Percentiles rank a stretch among this genome's conserved stretches.
Evolutionary conservation across 2,113 vertebrate genomes (phyloP).

Genomic region (Sarotherodon lohbergeri): DNA sequence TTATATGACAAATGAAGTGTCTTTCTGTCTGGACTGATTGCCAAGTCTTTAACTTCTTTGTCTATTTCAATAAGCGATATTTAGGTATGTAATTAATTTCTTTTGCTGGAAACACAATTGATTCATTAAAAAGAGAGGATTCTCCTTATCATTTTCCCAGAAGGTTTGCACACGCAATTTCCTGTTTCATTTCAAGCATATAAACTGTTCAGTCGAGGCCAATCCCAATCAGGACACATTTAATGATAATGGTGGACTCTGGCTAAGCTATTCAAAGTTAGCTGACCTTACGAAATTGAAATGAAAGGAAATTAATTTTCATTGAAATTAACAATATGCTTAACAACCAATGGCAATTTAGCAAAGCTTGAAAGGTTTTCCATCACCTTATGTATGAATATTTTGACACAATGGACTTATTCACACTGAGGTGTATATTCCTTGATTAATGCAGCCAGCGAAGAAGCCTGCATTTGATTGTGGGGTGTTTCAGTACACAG

Average conservation of each 20-base stretch:
- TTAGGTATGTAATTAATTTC: slow-evolving; percentile 75
- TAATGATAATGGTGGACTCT: slow-evolving; percentile 66
- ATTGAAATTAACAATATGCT: slow-evolving; percentile 70
- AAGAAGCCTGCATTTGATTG: not conserved
- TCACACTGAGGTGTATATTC: not conserved
- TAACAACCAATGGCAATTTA: slow-evolving; percentile 55
- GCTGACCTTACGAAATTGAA: slow-evolving; percentile 72
- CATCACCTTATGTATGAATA: slow-evolving; percentile 11
- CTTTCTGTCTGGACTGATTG: slow-evolving; percentile 64
- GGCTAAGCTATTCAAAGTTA: slow-evolving; percentile 69
- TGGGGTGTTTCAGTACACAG: not conserved
- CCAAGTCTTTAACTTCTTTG: slow-evolving; percentile 68
- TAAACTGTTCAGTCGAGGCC: slow-evolving; percentile 62
- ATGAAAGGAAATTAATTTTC: slow-evolving; percentile 73
- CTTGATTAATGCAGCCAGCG: not conserved
- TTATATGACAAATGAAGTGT: slow-evolving; percentile 62
- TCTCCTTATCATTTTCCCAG: slow-evolving; percentile 70
- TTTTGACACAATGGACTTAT: not conserved
- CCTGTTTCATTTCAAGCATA: slow-evolving; percentile 67
- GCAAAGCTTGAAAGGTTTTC: slow-evolving; percentile 58
- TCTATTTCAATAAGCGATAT: slow-evolving; percentile 71
- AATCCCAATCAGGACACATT: slow-evolving; percentile 69
- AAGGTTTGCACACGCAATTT: slow-evolving; percentile 70
- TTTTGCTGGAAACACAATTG: slow-evolving; percentile 72
- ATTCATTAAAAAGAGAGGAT: slow-evolving; percentile 74